Evolutionary conservation across 2,888 invertebrate species (phyloP).

Genomic region (Sminthurinus aureus): DNA sequence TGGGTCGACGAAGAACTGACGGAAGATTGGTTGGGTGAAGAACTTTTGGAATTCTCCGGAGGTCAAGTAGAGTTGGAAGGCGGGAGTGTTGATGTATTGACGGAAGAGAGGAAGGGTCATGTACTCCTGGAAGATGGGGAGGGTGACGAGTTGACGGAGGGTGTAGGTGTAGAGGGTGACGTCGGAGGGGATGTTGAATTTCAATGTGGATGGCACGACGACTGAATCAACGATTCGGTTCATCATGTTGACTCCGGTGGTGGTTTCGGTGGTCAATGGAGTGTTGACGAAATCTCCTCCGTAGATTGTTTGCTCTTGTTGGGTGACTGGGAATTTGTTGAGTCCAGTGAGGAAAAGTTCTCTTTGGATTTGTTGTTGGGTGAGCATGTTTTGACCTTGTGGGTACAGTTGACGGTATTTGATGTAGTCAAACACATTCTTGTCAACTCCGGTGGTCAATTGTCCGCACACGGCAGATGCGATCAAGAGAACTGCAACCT

Average conservation of each 20-base stretch:
- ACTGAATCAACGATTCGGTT: neutral
- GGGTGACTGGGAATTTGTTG: neutral
- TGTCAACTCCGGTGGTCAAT: constrained; percentile 11
- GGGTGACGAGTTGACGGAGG: constrained; percentile 23
- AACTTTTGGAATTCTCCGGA: constrained; percentile 41
- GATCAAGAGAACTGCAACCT: constrained; percentile 36
- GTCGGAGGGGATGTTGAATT: constrained; percentile 27
- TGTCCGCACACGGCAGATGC: constrained; percentile 38
- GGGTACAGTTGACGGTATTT: constrained; percentile 10
- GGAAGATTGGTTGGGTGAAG: constrained; percentile 42
- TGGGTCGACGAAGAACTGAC: constrained; percentile 40
- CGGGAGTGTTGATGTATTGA: constrained; percentile 31
- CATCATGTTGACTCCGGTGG: constrained; percentile 11
- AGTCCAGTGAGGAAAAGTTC: neutral
- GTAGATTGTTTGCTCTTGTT: neutral
- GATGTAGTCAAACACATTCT: constrained; percentile 14
- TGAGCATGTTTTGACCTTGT: neutral
- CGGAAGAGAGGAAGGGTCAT: constrained; percentile 39
- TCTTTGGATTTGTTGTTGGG: constrained; percentile 6
- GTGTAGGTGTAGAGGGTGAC: constrained; percentile 35
- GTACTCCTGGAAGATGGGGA: constrained; percentile 42
- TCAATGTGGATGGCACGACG: constrained; percentile 17
- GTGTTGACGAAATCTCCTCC: neutral
- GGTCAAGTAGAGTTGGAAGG: constrained; percentile 41
- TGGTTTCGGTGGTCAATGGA: neutral